Conservation (phyloP, 2,797 vertebrate genomes). For the Apogon talboti region DNA sequence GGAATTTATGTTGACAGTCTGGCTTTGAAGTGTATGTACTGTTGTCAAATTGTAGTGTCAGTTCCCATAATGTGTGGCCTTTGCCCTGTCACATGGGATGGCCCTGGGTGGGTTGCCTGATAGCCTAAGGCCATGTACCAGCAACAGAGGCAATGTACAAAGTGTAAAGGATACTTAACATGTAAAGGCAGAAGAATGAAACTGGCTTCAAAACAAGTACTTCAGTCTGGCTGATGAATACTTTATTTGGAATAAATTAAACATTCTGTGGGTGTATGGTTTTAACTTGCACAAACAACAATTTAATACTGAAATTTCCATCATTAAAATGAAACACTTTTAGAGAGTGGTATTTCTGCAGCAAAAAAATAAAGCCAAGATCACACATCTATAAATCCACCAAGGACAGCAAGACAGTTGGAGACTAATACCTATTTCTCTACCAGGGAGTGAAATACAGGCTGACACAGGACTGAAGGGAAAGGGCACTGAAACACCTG, state of each 20-base stretch:
- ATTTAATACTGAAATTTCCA: conserved; percentile 6
- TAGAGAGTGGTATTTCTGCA: background rate
- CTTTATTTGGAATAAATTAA: conserved; percentile 16
- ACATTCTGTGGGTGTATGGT: conserved; percentile 9
- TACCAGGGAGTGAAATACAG: conserved; percentile 3
- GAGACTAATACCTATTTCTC: conserved; percentile 5
- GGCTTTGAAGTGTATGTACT: conserved; percentile 11
- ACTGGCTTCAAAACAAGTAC: conserved; percentile 50
- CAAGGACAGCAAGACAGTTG: background rate
- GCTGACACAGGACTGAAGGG: conserved; percentile 1
- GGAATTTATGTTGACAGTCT: background rate
- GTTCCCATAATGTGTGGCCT: conserved; percentile 23
- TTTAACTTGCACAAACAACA: background rate
- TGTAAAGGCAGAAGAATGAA: conserved; percentile 46
- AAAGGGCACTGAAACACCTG: conserved; percentile 18
- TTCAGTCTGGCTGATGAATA: conserved; percentile 8
- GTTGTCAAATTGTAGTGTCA: conserved; percentile 10
- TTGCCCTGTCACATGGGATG: conserved; percentile 40
- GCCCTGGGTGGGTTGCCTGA: conserved; percentile 50
- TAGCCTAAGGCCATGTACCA: conserved; percentile 47
- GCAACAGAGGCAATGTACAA: conserved; percentile 29
- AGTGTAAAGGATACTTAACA: conserved; percentile 36
- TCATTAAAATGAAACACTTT: background rate
- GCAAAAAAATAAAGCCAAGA: background rate
- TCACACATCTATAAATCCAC: background rate